phyloP scores from a whole-genome alignment of 2,888 invertebrate species.

The Cheilosia scutellata region DNA sequence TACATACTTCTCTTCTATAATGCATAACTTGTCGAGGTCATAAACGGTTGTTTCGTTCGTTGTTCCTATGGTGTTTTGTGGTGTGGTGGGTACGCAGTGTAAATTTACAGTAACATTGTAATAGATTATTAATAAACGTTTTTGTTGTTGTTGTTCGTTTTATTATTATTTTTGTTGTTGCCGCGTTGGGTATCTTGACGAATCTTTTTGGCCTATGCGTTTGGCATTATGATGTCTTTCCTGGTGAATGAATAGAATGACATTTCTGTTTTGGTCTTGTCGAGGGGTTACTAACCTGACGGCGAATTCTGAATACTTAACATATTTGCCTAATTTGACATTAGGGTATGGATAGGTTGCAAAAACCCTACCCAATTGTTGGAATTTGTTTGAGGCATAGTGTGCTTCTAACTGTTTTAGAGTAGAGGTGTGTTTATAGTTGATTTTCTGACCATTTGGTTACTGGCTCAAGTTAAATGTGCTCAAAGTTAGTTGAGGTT shows the following conservation, averaged over 20 bases:
- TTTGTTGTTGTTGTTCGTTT: conserved; percentile 8
- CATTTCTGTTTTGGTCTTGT: conserved; percentile 3
- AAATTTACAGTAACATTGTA: conserved; percentile 72
- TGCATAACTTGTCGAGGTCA: conserved; percentile 74
- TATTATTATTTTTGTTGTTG: conserved; percentile 11
- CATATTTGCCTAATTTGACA: not conserved
- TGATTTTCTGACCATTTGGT: too few species aligned
- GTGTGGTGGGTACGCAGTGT: conserved; percentile 42
- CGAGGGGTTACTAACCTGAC: conserved; percentile 47
- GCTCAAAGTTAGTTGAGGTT: too few species aligned
- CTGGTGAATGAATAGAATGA: conserved; percentile 8
- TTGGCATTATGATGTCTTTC: conserved; percentile 34
- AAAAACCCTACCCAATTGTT: too few species aligned
- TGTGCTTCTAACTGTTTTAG: too few species aligned
- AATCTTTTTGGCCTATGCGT: conserved; percentile 60
- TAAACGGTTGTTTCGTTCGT: conserved; percentile 71
- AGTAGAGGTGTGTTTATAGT: too few species aligned
- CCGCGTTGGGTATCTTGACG: conserved; percentile 33
- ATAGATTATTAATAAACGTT: conserved; percentile 66
- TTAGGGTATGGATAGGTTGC: too few species aligned
- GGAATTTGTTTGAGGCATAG: too few species aligned
- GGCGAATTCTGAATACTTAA: conserved; percentile 22
- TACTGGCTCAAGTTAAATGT: too few species aligned
- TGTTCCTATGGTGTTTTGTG: conserved; percentile 28
- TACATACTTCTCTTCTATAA: conserved; percentile 51